Conservation (phyloP, 2,113 vertebrate species). For the Pantherophis guttatus region DNA sequence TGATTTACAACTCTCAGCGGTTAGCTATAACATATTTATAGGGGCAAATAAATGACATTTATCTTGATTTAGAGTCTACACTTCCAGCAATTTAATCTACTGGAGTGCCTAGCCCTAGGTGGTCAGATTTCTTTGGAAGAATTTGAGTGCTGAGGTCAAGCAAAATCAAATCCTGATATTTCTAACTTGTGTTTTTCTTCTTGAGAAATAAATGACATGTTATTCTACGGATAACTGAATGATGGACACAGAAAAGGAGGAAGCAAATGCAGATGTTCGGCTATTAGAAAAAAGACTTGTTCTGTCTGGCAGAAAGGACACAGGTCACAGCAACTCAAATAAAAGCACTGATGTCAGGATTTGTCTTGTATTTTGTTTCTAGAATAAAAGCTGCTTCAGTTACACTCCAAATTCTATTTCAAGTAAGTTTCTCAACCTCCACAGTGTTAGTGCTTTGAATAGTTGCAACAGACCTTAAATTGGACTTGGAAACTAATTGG, state of each 20-base stretch:
- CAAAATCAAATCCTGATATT: not conserved
- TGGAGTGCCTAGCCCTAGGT: not conserved
- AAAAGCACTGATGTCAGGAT: not conserved
- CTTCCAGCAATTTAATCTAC: not conserved
- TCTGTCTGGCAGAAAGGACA: constrained; percentile 34
- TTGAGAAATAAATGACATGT: constrained; percentile 18
- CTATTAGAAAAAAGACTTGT: constrained; percentile 36
- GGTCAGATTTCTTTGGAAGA: not conserved
- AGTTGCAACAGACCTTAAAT: not conserved
- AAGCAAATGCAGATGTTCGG: not conserved
- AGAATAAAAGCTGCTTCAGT: not conserved
- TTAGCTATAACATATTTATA: not conserved
- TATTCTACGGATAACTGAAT: constrained; percentile 34
- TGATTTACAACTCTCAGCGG: not conserved
- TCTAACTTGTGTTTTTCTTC: not conserved
- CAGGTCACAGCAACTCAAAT: constrained; percentile 5
- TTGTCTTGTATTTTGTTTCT: not conserved
- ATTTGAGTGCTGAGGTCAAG: not conserved
- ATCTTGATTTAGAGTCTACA: not conserved
- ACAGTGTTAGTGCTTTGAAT: not conserved
- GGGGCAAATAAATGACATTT: not conserved
- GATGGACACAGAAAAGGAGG: constrained; percentile 35
- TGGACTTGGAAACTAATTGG: not conserved
- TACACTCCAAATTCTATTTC: not conserved
- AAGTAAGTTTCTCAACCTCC: not conserved